phyloP scores from a whole-genome alignment of 35 echinoderm and acorn worm genomes.

The Ophioderma brevispina region DNA sequence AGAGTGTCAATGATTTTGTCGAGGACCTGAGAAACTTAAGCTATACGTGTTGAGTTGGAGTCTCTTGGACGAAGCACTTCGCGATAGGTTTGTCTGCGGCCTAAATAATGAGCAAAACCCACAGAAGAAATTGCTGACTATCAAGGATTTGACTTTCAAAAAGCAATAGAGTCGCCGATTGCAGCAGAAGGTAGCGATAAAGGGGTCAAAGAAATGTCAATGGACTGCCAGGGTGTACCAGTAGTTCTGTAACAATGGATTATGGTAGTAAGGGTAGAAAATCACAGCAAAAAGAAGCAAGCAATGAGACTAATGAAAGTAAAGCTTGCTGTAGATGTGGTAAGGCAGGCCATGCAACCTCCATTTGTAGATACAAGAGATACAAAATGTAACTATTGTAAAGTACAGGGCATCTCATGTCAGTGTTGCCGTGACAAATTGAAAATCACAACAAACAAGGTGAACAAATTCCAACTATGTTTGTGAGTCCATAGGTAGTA shows the following conservation, averaged over 20 bases:
- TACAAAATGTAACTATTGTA: neutral
- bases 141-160: neutral
- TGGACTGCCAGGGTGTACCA: too few relatives aligned
- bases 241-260: neutral
- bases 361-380: too few relatives aligned
- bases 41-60: conserved; percentile 22
- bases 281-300: neutral
- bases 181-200: neutral
- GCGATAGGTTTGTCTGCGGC: conserved; percentile 31
- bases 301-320: neutral
- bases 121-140: conserved; percentile 28
- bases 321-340: conserved; percentile 6
- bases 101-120: neutral
- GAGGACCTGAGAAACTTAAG: too few relatives aligned
- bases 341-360: neutral
- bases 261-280: neutral
- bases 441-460: too few relatives aligned
- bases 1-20: too few relatives aligned
- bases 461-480: too few relatives aligned
- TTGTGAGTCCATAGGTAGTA: too few relatives aligned
- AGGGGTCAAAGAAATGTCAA: neutral
- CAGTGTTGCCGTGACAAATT: neutral
- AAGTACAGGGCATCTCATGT: neutral
- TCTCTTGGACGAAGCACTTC: conserved; percentile 27
- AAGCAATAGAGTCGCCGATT: neutral